Percentiles rank a stretch among this genome's conserved stretches.
Evolutionary conservation across 1,140 invertebrate species (phyloP).

Genomic region (Ceratosolen solmsi): DNA sequence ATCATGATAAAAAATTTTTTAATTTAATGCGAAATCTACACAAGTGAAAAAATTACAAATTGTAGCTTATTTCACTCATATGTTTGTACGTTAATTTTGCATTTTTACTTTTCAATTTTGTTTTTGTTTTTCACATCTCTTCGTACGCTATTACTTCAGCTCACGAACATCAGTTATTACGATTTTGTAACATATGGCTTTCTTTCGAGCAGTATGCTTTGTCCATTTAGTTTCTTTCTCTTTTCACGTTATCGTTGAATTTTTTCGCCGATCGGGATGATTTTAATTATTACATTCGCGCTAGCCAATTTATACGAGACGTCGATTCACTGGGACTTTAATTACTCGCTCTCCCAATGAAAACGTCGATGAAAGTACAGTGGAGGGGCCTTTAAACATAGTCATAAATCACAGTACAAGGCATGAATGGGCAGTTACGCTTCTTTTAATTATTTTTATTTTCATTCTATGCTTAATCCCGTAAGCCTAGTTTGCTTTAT

Average conservation of each 20-base stretch:
- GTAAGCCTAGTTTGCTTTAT: background rate
- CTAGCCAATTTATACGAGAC: background rate
- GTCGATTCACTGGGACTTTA: constrained; percentile 10
- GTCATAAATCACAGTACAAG: constrained; percentile 9
- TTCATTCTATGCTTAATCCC: background rate
- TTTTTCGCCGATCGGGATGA: background rate
- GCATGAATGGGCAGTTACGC: background rate
- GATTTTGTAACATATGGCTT: background rate
- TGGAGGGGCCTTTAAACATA: background rate
- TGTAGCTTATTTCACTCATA: background rate
- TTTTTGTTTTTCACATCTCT: constrained; percentile 1
- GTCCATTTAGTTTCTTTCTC: background rate
- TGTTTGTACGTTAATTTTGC: background rate
- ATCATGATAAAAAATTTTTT: background rate
- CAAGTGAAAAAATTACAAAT: background rate
- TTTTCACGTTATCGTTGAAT: background rate
- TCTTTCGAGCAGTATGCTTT: background rate
- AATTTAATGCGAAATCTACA: background rate
- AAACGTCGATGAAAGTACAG: constrained; percentile 19
- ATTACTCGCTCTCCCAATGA: constrained; percentile 12
- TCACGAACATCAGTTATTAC: background rate
- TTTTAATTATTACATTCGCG: constrained; percentile 11
- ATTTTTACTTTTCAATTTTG: background rate
- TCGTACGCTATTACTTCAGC: background rate
- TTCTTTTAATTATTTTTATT: background rate